Evolutionary conservation across 2,797 vertebrate species (phyloP), one percentile per base, ranked within the genome.

Genomic region (Spinus pinus): DNA sequence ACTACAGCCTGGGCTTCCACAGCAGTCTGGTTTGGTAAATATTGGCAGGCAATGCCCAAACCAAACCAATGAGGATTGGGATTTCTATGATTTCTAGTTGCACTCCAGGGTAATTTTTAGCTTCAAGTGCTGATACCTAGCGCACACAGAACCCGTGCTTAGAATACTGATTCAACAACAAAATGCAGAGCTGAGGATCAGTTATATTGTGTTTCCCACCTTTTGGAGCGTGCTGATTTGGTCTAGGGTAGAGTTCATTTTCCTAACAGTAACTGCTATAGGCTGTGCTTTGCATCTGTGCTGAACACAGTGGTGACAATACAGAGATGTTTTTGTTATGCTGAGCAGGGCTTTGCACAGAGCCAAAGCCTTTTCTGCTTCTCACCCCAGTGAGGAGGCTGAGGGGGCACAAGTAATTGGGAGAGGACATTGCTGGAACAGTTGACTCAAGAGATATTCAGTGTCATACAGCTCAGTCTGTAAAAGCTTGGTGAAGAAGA

Each of bases 401-500:
- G 44, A 5, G 10, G 20, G n/a, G 7, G 28, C 24, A 57, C 28
- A 57, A 19, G 17, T 39, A 35, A 7, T 0, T 53, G 46, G 30
- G 61, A 60, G 28, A 24, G 46, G 25, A 31, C 46, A 47, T 18
- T 10, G 42, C 37, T 37, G 39, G 56, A 49, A 23, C 24, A 70
- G 21, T 8, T 46, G 65, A 20, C 30, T 18, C 41, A 19, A 28
- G 61, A 39, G 14, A 41, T 27, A 31, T 17, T 41, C 22, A 11
- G 2, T 15, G 12, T 3, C 8, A 8, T 2, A 12, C 7, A 14
- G 37, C 18, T 46, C 12, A 11, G 57, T 7, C 6, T 4, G 5
- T 42, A 9, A 35, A 33, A 39, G 2, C n/a, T 57, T 41, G 14
- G 23, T 7, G 13, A 70, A n/a, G 28, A 67, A 24, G 18, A 67